phyloP scores from a whole-genome alignment of 1,140 invertebrate genomes.

The Drosophila triauraria region DNA sequence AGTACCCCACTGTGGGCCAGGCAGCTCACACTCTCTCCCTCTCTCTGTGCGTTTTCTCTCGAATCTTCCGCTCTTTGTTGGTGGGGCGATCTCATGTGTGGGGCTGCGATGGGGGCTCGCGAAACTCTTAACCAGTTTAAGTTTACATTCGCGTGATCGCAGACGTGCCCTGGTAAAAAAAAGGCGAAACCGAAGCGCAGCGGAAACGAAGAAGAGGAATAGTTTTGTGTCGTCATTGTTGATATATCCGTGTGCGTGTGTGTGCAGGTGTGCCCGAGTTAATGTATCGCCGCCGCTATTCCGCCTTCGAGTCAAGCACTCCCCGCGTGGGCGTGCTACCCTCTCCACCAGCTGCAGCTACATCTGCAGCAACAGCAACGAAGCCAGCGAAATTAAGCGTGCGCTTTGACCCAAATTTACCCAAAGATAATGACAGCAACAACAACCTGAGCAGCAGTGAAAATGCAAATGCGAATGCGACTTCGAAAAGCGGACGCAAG shows the following conservation, averaged over 20 bases:
- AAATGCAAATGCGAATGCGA: conserved; percentile 50
- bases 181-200: conserved; percentile 16
- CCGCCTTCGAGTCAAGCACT: conserved; percentile 74
- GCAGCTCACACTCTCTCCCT: conserved; percentile 3
- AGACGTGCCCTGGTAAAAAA: conserved; percentile 65
- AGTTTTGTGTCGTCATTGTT: conserved; percentile 32
- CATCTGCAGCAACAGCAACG: conserved; percentile 44
- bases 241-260: conserved; percentile 36
- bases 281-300: conserved; percentile 83
- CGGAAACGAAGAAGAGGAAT: conserved; percentile 17
- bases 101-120: conserved; percentile 47
- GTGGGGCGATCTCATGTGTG: conserved; percentile 55
- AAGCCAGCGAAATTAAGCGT: conserved; percentile 58
- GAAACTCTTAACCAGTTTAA: conserved; percentile 76
- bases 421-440: conserved; percentile 68
- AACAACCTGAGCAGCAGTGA: conserved; percentile 46
- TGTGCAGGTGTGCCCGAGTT: conserved; percentile 30
- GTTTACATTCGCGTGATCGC: conserved; percentile 71
- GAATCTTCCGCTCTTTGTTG: conserved; percentile 10
- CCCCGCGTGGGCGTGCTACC: conserved; percentile 73
- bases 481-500: conserved; percentile 66
- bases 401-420: conserved; percentile 79
- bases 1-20: conserved; percentile 8
- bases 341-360: conserved; percentile 29
- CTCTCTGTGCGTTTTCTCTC: conserved; percentile 4